These are phyloP conservation scores for Monodelphis domestica DNA, from an alignment of 2,797 vertebrate species.

Conservation along the genomic window DNA sequence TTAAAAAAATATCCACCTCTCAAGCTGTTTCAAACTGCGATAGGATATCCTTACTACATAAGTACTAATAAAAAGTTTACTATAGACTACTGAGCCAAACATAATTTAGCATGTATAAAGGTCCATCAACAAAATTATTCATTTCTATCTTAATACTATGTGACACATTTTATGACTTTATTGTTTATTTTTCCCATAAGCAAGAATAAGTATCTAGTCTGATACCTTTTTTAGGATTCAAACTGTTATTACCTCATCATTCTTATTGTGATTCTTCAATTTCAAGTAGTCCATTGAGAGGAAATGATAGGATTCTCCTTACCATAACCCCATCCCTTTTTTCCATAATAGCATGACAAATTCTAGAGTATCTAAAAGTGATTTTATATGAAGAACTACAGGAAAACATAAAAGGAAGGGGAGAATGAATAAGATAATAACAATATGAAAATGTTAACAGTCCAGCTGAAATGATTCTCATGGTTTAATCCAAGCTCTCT, in stretches of 20 bases:
- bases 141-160: neutral
- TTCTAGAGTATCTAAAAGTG: neutral
- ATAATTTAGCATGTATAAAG: neutral
- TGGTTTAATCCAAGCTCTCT: too few species aligned
- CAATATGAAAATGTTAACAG: too few species aligned
- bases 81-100: neutral
- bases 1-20: neutral
- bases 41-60: neutral
- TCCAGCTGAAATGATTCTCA: too few species aligned
- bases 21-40: neutral
- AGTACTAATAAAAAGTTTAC: neutral
- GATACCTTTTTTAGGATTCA: neutral
- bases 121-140: neutral
- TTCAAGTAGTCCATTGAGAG: neutral
- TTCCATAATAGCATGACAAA: neutral
- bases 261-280: neutral
- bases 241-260: neutral
- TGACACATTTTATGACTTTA: neutral
- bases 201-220: neutral
- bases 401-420: neutral
- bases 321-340: neutral
- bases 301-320: neutral
- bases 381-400: neutral
- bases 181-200: neutral
- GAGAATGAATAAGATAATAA: too few species aligned